Conservation (phyloP, 2,113 vertebrate species). For the Siniperca knerii region DNA sequence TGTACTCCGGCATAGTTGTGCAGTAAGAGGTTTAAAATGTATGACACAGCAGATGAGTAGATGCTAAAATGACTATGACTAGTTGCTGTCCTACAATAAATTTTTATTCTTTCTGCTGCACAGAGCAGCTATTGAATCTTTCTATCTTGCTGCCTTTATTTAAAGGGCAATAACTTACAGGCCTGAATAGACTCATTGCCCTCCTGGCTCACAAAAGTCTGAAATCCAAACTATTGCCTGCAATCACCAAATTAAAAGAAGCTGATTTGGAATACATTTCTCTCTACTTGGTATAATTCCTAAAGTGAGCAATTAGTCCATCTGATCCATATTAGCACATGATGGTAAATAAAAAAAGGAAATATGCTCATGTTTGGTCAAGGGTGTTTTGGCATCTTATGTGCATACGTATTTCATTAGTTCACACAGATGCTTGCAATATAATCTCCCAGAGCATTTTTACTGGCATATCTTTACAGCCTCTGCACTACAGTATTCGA, state of each 20-base stretch:
- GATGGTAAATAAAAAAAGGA: conserved; percentile 57
- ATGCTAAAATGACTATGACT: neutral
- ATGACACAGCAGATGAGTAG: neutral
- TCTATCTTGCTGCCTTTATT: neutral
- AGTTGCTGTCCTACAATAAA: neutral
- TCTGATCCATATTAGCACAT: conserved; percentile 66
- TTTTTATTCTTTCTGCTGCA: neutral
- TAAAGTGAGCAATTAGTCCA: conserved; percentile 49
- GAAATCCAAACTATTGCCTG: conserved; percentile 15
- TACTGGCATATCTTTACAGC: conserved; percentile 77
- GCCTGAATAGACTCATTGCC: neutral
- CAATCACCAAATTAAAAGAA: conserved; percentile 27
- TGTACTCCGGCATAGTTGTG: neutral
- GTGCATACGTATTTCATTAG: conserved; percentile 80
- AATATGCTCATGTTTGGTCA: conserved; percentile 65
- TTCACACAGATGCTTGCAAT: conserved; percentile 80
- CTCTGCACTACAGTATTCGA: conserved; percentile 68
- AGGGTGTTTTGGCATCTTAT: conserved; percentile 70
- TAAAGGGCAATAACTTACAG: neutral
- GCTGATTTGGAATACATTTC: conserved; percentile 13
- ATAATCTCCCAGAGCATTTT: conserved; percentile 78
- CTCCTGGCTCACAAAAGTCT: neutral
- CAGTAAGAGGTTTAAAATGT: neutral
- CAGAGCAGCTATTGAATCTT: neutral
- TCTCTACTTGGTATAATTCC: conserved; percentile 16